phyloP scores from a whole-genome alignment of 2,113 vertebrate genomes.

The Eclectus roratus region DNA sequence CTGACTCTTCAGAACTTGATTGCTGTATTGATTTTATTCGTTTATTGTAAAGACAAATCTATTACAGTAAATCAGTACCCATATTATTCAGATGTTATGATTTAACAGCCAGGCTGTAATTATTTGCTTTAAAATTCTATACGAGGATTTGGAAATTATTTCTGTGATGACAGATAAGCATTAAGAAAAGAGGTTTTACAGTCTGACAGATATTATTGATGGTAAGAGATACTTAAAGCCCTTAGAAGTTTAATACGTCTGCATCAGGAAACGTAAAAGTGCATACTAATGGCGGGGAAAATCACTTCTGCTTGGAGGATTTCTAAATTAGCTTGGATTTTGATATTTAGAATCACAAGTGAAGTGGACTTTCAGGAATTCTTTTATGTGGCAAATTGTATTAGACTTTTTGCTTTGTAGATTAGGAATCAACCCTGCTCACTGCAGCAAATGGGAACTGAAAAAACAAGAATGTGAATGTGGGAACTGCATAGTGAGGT shows the following conservation, averaged over 20 bases:
- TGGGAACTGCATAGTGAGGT: not conserved
- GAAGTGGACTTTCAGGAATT: not conserved
- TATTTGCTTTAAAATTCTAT: not conserved
- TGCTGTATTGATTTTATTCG: not conserved
- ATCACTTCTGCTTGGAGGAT: constrained; percentile 50
- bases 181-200: not conserved
- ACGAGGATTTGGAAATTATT: not conserved
- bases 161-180: not conserved
- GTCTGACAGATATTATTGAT: not conserved
- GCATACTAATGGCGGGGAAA: constrained; percentile 8
- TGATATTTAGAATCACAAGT: not conserved
- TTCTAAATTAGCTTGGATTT: constrained; percentile 35
- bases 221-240: not conserved
- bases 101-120: not conserved
- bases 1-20: not conserved
- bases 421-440: not conserved
- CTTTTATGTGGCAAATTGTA: constrained; percentile 44
- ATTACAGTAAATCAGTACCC: not conserved
- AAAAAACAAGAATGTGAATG: not conserved
- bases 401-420: constrained; percentile 40
- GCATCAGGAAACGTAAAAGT: not conserved
- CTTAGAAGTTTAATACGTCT: not conserved
- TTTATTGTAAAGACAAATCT: not conserved
- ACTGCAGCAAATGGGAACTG: not conserved
- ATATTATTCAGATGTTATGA: not conserved